A percentile compares a stretch with the other conserved stretches of the same genome.
These are phyloP conservation scores for Siphamia tubifer DNA, from an alignment of 2,113 vertebrate genomes.

Conservation along the genomic window DNA sequence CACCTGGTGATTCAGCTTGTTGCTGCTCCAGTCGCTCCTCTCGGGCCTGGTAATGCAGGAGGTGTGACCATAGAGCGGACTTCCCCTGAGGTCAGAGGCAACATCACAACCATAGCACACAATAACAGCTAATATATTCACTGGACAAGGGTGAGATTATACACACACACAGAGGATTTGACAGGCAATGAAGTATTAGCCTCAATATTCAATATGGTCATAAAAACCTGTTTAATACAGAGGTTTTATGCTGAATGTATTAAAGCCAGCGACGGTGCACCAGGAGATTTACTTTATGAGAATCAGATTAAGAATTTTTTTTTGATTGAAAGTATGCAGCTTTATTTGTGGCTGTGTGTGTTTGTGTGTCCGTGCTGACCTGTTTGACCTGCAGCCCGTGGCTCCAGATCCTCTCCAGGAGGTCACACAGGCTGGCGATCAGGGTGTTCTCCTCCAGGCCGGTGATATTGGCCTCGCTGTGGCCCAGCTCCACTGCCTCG, in stretches of 20 bases:
- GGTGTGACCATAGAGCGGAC: constrained; percentile 94
- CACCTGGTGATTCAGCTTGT: constrained; percentile 84
- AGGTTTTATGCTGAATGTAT: neutral
- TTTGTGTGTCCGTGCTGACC: constrained; percentile 51
- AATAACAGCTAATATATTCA: neutral
- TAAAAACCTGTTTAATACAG: neutral
- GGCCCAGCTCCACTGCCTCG: constrained; percentile 90
- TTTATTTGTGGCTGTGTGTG: neutral
- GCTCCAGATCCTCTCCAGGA: constrained; percentile 93
- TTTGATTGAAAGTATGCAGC: too few species aligned
- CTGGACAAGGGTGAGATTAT: neutral
- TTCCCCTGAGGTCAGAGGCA: constrained; percentile 82
- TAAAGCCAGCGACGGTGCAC: neutral
- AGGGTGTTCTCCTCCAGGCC: constrained; percentile 91
- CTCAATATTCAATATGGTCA: neutral
- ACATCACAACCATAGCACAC: neutral
- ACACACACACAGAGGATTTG: neutral
- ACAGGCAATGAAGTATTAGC: neutral
- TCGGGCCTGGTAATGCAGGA: constrained; percentile 89
- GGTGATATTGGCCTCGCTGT: constrained; percentile 91
- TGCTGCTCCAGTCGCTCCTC: constrained; percentile 87
- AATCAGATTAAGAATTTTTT: too few species aligned
- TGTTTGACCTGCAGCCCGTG: constrained; percentile 90
- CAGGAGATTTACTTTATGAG: neutral
- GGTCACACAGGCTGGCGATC: constrained; percentile 91